Evolutionary conservation across 2,888 invertebrate species (phyloP).

Genomic region (Subacronicta megacephala): DNA sequence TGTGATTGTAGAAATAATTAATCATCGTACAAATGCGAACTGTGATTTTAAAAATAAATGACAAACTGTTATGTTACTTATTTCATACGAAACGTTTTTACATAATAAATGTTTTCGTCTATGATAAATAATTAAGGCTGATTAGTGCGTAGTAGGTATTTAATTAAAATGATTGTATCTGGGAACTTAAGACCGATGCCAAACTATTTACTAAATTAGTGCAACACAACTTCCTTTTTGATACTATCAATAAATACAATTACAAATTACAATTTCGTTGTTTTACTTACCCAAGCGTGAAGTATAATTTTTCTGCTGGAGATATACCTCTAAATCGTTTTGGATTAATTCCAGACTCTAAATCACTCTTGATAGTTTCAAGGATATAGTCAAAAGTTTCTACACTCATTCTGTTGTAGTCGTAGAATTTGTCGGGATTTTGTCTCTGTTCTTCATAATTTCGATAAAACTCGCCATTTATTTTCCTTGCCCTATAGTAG

Average conservation of each 20-base stretch:
- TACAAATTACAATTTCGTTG: slow-evolving; percentile 34
- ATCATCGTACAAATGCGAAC: slow-evolving; percentile 18
- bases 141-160: too few relatives aligned
- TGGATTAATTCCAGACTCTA: too few relatives aligned
- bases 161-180: too few relatives aligned
- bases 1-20: slow-evolving; percentile 31
- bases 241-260: slow-evolving; percentile 42
- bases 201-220: slow-evolving; percentile 43
- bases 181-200: slow-evolving; percentile 29
- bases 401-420: too few relatives aligned
- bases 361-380: too few relatives aligned
- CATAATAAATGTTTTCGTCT: slow-evolving; percentile 39
- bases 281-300: slow-evolving; percentile 28
- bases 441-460: too few relatives aligned
- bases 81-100: slow-evolving; percentile 41
- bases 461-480: too few relatives aligned
- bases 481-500: too few relatives aligned
- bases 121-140: slow-evolving; percentile 41
- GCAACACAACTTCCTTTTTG: slow-evolving; percentile 19
- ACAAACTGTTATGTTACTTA: slow-evolving; percentile 34
- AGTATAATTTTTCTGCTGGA: slow-evolving; percentile 38
- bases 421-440: too few relatives aligned
- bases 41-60: slow-evolving; percentile 27
- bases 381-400: too few relatives aligned
- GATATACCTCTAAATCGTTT: too few relatives aligned